A percentile compares a stretch with the other conserved stretches of the same genome.
Evolutionary conservation across 2,113 vertebrate genomes (phyloP).

Genomic region (Hippocampus barbouri): DNA sequence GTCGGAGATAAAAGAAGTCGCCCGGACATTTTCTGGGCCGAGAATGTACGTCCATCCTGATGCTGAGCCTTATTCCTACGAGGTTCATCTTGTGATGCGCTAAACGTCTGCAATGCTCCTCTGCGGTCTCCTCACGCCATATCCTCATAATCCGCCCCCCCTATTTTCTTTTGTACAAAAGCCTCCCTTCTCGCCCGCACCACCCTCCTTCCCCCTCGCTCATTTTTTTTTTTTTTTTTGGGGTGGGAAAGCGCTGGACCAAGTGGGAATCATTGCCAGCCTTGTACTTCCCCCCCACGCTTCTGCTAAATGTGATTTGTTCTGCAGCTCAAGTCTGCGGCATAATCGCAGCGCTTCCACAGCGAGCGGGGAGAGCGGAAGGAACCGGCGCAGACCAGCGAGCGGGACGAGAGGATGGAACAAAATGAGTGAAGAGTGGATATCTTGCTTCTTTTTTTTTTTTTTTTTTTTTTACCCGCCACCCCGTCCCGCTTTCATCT

Average conservation of each 20-base stretch:
- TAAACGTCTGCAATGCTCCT: background rate
- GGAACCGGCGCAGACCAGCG: slow-evolving; percentile 30
- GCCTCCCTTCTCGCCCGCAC: background rate
- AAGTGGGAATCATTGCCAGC: background rate
- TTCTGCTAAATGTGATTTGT: slow-evolving; percentile 68
- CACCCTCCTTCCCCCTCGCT: background rate
- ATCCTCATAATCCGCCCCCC: background rate
- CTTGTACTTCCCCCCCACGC: background rate
- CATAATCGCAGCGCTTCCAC: slow-evolving; percentile 62
- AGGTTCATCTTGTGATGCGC: background rate
- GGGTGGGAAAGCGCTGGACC: background rate
- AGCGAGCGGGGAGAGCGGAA: slow-evolving; percentile 35
- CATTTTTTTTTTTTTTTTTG: background rate
- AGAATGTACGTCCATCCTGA: too few relatives aligned
- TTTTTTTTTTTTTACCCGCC: background rate
- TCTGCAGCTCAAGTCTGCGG: slow-evolving; percentile 70
- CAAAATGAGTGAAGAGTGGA: slow-evolving; percentile 28
- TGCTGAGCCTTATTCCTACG: slow-evolving; percentile 9
- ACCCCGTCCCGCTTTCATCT: slow-evolving; percentile 42
- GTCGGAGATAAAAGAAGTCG: too few relatives aligned
- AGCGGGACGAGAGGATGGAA: slow-evolving; percentile 53
- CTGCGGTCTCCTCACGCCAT: background rate
- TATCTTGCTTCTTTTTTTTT: slow-evolving; percentile 15
- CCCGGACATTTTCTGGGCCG: too few relatives aligned
- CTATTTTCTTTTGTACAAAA: background rate